phyloP scores from a whole-genome alignment of 2,113 vertebrate species.

The Acrocephalus arundinaceus region DNA sequence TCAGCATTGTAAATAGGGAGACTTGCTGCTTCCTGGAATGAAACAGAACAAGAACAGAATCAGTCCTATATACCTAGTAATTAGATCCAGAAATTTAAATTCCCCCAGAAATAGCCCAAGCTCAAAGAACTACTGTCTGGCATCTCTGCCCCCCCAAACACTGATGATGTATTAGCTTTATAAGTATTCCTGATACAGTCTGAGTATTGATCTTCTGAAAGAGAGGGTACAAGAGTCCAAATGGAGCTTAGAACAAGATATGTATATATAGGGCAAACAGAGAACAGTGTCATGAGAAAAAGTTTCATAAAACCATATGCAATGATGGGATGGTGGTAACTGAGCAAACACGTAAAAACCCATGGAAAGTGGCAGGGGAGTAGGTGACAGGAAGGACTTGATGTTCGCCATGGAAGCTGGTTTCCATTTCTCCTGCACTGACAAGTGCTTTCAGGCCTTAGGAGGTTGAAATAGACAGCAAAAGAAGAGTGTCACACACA shows the following conservation, averaged over 20 bases:
- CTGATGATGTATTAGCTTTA: background rate
- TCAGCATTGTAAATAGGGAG: background rate
- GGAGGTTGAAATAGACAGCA: background rate
- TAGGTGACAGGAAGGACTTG: background rate
- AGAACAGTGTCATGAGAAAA: background rate
- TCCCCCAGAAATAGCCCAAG: background rate
- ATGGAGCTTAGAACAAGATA: background rate
- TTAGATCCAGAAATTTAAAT: background rate
- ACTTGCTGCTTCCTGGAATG: background rate
- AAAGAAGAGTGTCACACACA: background rate
- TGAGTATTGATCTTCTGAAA: background rate
- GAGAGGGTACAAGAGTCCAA: background rate
- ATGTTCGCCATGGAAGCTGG: background rate
- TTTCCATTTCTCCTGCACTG: background rate
- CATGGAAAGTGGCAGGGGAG: background rate
- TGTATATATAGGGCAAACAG: background rate
- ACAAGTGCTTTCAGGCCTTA: background rate
- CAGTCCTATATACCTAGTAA: background rate
- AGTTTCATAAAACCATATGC: background rate
- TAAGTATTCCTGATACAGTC: background rate
- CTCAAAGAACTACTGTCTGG: background rate
- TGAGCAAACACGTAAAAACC: background rate
- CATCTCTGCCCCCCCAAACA: background rate
- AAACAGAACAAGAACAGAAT: background rate
- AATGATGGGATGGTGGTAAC: background rate